Evolutionary conservation across 2,797 vertebrate genomes (phyloP), one percentile per base, ranked within the genome.

Genomic region (Spizella passerina): DNA sequence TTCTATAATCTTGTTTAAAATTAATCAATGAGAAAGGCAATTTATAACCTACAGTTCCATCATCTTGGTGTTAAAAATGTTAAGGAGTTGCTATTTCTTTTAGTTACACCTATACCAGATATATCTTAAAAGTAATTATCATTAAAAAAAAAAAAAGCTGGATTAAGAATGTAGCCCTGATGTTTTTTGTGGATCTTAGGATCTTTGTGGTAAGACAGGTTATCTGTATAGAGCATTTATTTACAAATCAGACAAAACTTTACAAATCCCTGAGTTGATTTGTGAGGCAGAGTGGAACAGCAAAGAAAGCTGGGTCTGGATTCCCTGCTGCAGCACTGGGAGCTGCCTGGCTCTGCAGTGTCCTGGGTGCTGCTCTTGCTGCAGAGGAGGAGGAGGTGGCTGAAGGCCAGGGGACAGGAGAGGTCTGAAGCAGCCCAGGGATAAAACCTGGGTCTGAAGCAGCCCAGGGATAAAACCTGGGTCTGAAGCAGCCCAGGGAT

Each of bases 211-310:
- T 83, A 86, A 47, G 12, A 53, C 23, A 19, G 2, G 2, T 60
- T 1, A 0, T 86, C 29, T 52, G 5, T 14, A 9, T 7, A 6
- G 29, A 73, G 15, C 22, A 47, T 73, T 30, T 79, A 4, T 71
- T 85, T 38, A 81, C 60, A 56, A n/a, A 24, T 9, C 9, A 9
- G 14, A 56, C 19, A 71, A 59, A 83, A 39, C 14, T 75, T 64
- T 53, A 34, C 24, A 75, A 79, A 65, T 49, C 23, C 21, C 20
- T 1, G 2, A 32, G 39, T 13, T 0, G 0, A 14, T 61, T 29
- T 55, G 16, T 30, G n/a, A 82, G 56, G 47, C 22, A 22, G n/a
- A 68, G 66, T 53, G 50, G 63, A 79, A 46, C 6, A 77, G 41
- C 29, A 20, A 22, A 14, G 10, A 34, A 8, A 61, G n/a, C 34